Base-by-base conservation (phyloP, 2,888 invertebrate species). In the Bugula neritina region DNA sequence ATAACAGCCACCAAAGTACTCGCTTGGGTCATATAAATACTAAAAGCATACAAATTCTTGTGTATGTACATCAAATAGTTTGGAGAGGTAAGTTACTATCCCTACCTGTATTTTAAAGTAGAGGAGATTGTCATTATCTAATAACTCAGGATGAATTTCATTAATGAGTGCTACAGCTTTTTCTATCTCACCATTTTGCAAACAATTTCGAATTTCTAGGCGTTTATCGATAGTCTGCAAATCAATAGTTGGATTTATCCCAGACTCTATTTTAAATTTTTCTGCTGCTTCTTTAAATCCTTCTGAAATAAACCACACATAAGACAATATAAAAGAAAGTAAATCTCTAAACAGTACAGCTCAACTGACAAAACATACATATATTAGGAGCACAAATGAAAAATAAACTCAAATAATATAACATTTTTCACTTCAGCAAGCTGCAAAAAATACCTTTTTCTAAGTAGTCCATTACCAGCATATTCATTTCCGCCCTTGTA, bases 401-500 rank as follows among this genome's bases (percentile, higher is more conserved):
- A n/a, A n/a, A n/a, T n/a, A n/a, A n/a, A n/a, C n/a, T n/a, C n/a
- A n/a, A n/a, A n/a, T n/a, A n/a, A n/a, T n/a, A n/a, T n/a, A n/a
- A n/a, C n/a, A n/a, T n/a, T n/a, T n/a, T n/a, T n/a, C n/a, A n/a
- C n/a, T n/a, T n/a, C n/a, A n/a, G n/a, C n/a, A n/a, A n/a, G n/a
- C n/a, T n/a, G n/a, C n/a, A n/a, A n/a, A 5, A 55, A 3, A 10
- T 85, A 94, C 94, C 95, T 86, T 94, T 96, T 58, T 97, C 94
- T 80, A 98, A 88, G 86, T 98, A 98, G 86, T 98, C 96, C 96
- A 98, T 97, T 77, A 98, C 94, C 75, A 98, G 88, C 85, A 93
- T 92, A 85, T 98, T 97, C 92, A 98, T 95, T 79, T 94, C 93
- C 57, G 91, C 90, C 78, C 94, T 88, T 72, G 93, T 93, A 77